A percentile compares a stretch with the other conserved stretches of the same genome.
These are phyloP conservation scores for Plectrocnemia conspersa DNA, from an alignment of 1,140 invertebrate species.

Conservation along the genomic window DNA sequence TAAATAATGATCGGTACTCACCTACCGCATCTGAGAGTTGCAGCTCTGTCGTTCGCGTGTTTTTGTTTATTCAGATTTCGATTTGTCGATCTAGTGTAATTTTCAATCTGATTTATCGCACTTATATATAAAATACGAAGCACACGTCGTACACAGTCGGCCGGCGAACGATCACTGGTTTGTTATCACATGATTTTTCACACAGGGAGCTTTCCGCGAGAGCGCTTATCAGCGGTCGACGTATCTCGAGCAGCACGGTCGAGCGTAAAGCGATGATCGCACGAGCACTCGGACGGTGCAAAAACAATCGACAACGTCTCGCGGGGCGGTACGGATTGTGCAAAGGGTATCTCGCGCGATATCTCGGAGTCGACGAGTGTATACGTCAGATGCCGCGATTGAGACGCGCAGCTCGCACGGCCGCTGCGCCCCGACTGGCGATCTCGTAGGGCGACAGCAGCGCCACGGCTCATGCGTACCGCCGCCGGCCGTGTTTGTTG, in stretches of 20 bases:
- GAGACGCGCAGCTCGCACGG: background rate
- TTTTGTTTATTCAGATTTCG: too few relatives aligned
- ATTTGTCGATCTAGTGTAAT: too few relatives aligned
- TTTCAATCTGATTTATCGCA: too few relatives aligned
- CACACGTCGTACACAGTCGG: too few relatives aligned
- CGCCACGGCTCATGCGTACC: background rate
- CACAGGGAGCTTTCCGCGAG: too few relatives aligned
- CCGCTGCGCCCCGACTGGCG: constrained; percentile 2
- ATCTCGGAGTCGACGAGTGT: too few relatives aligned
- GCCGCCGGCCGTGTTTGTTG: too few relatives aligned
- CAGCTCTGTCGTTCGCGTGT: too few relatives aligned
- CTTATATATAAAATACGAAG: too few relatives aligned
- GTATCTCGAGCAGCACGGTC: background rate
- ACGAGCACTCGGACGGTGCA: background rate
- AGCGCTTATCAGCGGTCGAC: background rate
- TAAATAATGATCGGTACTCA: too few relatives aligned
- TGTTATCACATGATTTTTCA: background rate
- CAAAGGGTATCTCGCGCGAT: background rate
- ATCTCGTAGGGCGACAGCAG: too few relatives aligned
- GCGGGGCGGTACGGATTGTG: background rate
- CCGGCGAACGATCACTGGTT: background rate
- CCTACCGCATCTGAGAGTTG: too few relatives aligned
- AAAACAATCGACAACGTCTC: background rate
- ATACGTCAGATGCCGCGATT: background rate
- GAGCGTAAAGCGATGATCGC: background rate